These are phyloP conservation scores for Muscina levida DNA, from an alignment of 2,888 invertebrate species.

Conservation along the genomic window DNA sequence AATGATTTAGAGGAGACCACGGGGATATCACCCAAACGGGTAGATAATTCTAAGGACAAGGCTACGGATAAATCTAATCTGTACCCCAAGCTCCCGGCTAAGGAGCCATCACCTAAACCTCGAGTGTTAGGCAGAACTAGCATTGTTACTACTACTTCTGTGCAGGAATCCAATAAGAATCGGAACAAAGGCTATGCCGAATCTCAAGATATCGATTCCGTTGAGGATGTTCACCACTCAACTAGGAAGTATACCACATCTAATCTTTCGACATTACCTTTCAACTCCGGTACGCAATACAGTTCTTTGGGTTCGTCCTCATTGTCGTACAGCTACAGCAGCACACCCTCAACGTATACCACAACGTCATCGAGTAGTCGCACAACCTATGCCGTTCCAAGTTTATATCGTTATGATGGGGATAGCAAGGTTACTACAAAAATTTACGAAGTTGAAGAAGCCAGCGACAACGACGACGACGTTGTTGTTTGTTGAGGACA, in stretches of 20 bases:
- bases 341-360: constrained; percentile 37
- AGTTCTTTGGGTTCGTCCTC: constrained; percentile 56
- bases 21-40: constrained; percentile 60
- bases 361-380: constrained; percentile 53
- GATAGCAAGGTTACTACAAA: not conserved
- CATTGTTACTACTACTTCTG: constrained; percentile 67
- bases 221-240: constrained; percentile 55
- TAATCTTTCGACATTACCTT: constrained; percentile 37
- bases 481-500: constrained; percentile 62
- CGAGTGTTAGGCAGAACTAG: constrained; percentile 66
- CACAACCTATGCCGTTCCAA: constrained; percentile 58
- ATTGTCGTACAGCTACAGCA: constrained; percentile 51
- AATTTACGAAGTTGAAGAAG: constrained; percentile 54
- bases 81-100: constrained; percentile 50
- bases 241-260: constrained; percentile 50
- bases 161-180: constrained; percentile 56
- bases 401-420: constrained; percentile 30
- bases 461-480: constrained; percentile 66
- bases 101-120: constrained; percentile 53
- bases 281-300: constrained; percentile 61
- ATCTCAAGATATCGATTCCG: constrained; percentile 22
- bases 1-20: constrained; percentile 60
- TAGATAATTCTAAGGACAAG: constrained; percentile 54
- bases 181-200: constrained; percentile 58
- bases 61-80: constrained; percentile 53